A percentile compares a stretch with the other conserved stretches of the same genome.
Conservation (phyloP, 2,113 vertebrate species). For the Periophthalmodon schlosseri region DNA sequence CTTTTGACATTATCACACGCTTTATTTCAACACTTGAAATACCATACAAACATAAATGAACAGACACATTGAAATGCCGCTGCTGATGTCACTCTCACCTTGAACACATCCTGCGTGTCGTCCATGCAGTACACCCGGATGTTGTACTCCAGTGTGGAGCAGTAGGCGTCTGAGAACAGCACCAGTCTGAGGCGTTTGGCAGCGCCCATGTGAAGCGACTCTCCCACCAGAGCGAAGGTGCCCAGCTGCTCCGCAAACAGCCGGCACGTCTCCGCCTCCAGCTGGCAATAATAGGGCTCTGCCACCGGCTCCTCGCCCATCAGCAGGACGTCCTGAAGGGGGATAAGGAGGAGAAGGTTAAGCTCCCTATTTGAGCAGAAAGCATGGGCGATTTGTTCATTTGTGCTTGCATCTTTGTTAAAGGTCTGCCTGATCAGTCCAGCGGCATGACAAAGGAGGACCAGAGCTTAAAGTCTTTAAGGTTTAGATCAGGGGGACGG, state of each 20-base stretch:
- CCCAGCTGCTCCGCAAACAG: constrained; percentile 96
- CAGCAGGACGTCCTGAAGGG: constrained; percentile 88
- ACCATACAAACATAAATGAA: not conserved
- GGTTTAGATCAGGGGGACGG: constrained; percentile 17
- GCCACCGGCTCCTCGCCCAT: constrained; percentile 89
- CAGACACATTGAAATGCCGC: not conserved
- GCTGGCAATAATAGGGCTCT: constrained; percentile 95
- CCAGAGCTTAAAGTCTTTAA: constrained; percentile 34
- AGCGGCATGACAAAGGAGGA: constrained; percentile 30
- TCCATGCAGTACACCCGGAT: constrained; percentile 97
- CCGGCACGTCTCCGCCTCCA: constrained; percentile 90
- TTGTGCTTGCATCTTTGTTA: constrained; percentile 39
- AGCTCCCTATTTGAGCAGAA: constrained; percentile 47
- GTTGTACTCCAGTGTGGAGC: constrained; percentile 94
- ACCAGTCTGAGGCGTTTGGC: constrained; percentile 95
- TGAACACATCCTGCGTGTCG: constrained; percentile 92
- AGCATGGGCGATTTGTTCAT: constrained; percentile 48
- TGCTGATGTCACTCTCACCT: constrained; percentile 79
- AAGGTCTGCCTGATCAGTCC: constrained; percentile 30
- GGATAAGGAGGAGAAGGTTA: constrained; percentile 40
- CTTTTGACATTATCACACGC: not conserved
- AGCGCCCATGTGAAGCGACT: constrained; percentile 94
- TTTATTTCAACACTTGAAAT: not conserved
- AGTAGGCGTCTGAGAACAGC: constrained; percentile 91
- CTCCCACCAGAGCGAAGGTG: constrained; percentile 92